These are phyloP conservation scores for Drosophila antonietae DNA, from an alignment of 2,888 invertebrate species.

Conservation along the genomic window DNA sequence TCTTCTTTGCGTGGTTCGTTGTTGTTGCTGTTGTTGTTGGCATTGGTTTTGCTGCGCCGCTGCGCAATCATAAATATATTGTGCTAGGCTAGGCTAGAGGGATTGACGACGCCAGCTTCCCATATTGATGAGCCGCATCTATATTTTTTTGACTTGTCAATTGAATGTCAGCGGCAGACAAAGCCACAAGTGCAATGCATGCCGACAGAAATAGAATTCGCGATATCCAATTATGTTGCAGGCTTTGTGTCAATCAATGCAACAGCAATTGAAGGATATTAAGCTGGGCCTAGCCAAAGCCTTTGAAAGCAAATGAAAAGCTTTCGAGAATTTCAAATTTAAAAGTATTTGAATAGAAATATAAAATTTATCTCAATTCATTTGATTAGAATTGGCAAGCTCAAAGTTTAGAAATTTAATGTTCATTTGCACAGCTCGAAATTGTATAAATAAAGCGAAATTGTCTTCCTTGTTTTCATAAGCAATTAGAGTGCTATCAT, in stretches of 20 bases:
- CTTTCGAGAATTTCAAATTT: no score
- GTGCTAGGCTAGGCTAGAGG: conserved; percentile 64
- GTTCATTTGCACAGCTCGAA: background rate
- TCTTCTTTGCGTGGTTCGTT: conserved; percentile 15
- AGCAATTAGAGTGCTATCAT: conserved; percentile 19
- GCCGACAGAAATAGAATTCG: conserved; percentile 22
- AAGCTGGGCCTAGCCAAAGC: background rate
- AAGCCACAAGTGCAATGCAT: conserved; percentile 52
- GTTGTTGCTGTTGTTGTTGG: conserved; percentile 15
- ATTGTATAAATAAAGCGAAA: background rate
- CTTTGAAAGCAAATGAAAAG: background rate
- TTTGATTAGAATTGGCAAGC: background rate
- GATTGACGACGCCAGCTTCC: conserved; percentile 10
- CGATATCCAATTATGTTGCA: conserved; percentile 29
- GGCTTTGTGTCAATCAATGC: conserved; percentile 17
- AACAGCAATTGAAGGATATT: background rate
- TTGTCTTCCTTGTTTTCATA: conserved; percentile 4
- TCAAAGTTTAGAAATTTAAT: background rate
- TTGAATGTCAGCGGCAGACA: conserved; percentile 20
- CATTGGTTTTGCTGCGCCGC: conserved; percentile 35
- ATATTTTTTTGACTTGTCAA: conserved; percentile 19
- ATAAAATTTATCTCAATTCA: background rate
- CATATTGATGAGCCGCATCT: conserved; percentile 30
- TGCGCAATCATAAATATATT: conserved; percentile 75
- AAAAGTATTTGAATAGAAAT: no score